Evolutionary conservation across 1,140 invertebrate species (phyloP).

Genomic region (Scaptomyza montana): DNA sequence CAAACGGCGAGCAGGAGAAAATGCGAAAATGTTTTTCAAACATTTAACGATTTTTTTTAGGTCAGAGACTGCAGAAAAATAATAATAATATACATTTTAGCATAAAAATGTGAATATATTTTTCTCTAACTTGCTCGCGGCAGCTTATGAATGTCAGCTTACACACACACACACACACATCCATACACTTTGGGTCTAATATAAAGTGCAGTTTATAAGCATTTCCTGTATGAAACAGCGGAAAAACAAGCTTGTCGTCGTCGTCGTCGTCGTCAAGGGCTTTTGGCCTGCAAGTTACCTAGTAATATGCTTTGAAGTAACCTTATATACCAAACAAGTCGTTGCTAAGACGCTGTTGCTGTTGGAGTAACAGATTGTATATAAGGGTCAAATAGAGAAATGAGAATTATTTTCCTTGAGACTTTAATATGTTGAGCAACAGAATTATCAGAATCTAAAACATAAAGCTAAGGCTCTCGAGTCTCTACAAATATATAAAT

Average conservation of each 20-base stretch:
- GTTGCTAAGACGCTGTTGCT: no score
- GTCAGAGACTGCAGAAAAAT: slow-evolving; percentile 69
- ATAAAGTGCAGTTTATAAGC: slow-evolving; percentile 56
- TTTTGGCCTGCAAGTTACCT: background rate
- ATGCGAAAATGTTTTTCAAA: slow-evolving; percentile 57
- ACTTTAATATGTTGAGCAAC: no score
- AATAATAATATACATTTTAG: slow-evolving; percentile 57
- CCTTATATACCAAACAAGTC: no score
- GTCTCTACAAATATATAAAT: no score
- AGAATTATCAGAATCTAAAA: no score
- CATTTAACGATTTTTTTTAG: slow-evolving; percentile 73
- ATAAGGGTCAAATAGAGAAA: no score
- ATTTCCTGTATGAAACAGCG: slow-evolving; percentile 53
- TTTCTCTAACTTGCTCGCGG: slow-evolving; percentile 36
- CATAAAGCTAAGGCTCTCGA: no score
- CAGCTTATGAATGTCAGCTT: slow-evolving; percentile 60
- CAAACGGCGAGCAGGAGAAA: slow-evolving; percentile 23
- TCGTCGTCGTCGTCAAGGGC: background rate
- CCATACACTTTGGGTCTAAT: slow-evolving; percentile 29
- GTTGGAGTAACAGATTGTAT: no score
- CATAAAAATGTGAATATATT: slow-evolving; percentile 74
- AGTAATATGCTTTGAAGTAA: background rate
- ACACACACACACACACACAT: slow-evolving; percentile 30
- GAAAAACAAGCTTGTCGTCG: slow-evolving; percentile 5
- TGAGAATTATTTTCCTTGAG: no score